Evolutionary conservation across 2,888 invertebrate genomes (phyloP).

Genomic region (Pachliopta kotzebuea): DNA sequence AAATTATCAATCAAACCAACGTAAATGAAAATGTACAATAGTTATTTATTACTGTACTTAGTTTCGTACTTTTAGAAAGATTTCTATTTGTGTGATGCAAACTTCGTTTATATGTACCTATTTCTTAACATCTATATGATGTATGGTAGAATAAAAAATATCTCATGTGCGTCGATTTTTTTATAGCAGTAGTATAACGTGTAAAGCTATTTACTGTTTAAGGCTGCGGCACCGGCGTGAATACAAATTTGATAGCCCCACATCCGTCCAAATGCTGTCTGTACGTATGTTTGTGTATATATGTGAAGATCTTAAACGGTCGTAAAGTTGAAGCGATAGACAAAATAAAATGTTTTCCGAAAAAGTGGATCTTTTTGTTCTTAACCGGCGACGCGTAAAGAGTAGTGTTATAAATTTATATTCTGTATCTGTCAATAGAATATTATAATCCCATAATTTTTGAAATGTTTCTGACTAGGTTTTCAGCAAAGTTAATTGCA

Average conservation of each 20-base stretch:
- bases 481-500: too few relatives aligned
- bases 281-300: constrained; percentile 1
- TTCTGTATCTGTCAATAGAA: too few relatives aligned
- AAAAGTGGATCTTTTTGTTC: too few relatives aligned
- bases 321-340: constrained; percentile 13
- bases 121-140: background rate
- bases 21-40: too few relatives aligned
- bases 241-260: constrained; percentile 9
- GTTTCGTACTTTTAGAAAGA: too few relatives aligned
- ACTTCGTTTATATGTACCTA: background rate
- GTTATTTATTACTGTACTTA: too few relatives aligned
- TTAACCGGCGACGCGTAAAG: too few relatives aligned
- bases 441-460: too few relatives aligned
- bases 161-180: constrained; percentile 1
- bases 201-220: constrained; percentile 10
- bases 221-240: constrained; percentile 6
- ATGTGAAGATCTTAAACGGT: constrained; percentile 4
- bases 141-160: background rate
- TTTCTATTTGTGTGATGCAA: background rate
- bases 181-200: constrained; percentile 5
- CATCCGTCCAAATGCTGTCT: background rate
- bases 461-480: too few relatives aligned
- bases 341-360: constrained; percentile 10
- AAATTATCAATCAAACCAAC: too few relatives aligned
- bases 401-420: too few relatives aligned